Evolutionary conservation across 2,113 vertebrate genomes (phyloP).

Genomic region (Bambusicola thoracicus): DNA sequence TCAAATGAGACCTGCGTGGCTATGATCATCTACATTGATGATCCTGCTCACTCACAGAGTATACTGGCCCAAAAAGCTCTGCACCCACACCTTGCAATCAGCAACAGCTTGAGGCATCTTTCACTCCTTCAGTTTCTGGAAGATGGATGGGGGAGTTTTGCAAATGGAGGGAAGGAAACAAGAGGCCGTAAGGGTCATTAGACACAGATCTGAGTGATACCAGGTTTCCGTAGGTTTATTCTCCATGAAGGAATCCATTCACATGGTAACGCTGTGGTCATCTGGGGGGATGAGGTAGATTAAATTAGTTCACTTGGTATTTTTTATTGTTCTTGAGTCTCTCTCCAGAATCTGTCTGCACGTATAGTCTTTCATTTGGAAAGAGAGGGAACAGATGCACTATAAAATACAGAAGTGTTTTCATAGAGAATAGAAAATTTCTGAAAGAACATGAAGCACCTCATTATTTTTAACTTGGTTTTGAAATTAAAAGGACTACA

Average conservation of each 20-base stretch:
- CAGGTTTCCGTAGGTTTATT: background rate
- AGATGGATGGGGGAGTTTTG: background rate
- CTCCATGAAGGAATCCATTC: background rate
- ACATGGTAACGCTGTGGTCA: background rate
- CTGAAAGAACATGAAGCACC: background rate
- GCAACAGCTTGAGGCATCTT: background rate
- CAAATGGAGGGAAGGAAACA: background rate
- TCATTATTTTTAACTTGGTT: background rate
- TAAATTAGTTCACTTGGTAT: background rate
- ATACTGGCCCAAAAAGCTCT: background rate
- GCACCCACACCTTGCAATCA: background rate
- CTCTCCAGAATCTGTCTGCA: background rate
- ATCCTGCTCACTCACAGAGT: accelerated
- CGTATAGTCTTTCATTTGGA: background rate
- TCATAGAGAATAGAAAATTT: background rate
- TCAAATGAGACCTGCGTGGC: background rate
- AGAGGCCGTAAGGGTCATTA: background rate
- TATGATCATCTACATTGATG: background rate
- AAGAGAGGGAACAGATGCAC: background rate
- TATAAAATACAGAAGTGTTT: background rate
- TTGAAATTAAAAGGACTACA: background rate
- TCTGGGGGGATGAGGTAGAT: background rate
- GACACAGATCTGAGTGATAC: background rate
- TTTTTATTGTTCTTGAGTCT: background rate
- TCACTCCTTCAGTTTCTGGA: background rate